phyloP scores from a whole-genome alignment of 2,888 invertebrate species.

The Cheilosia vulpina region DNA sequence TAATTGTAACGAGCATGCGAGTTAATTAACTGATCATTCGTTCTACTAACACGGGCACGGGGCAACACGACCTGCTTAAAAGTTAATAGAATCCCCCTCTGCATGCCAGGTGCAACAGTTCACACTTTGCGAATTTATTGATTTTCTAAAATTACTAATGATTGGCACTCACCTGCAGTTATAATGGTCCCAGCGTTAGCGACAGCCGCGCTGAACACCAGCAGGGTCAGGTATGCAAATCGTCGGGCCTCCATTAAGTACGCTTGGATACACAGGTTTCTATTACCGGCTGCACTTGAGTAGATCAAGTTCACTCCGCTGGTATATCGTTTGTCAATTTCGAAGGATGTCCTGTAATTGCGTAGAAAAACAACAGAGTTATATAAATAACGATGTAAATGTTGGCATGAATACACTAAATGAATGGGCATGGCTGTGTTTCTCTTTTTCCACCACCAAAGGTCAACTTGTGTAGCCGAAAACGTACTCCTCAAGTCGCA shows the following conservation, averaged over 20 bases:
- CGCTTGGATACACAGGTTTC: conserved; percentile 9
- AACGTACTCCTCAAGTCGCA: no score
- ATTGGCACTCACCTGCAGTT: conserved; percentile 66
- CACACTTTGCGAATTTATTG: conserved; percentile 32
- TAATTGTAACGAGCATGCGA: conserved; percentile 34
- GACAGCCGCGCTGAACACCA: conserved; percentile 20
- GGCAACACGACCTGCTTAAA: conserved; percentile 32
- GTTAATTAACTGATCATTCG: conserved; percentile 56
- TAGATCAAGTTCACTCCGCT: conserved; percentile 53
- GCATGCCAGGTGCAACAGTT: not conserved
- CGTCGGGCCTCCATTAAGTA: conserved; percentile 50
- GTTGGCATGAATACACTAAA: not conserved
- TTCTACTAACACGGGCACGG: conserved; percentile 40
- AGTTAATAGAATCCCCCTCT: not conserved
- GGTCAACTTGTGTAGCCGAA: no score
- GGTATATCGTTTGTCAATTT: conserved; percentile 11
- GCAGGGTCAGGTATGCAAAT: conserved; percentile 59
- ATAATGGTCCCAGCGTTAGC: conserved; percentile 59
- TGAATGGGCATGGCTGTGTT: not conserved
- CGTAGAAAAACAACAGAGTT: conserved; percentile 10
- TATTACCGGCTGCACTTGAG: conserved; percentile 42
- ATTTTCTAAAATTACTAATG: conserved; percentile 9
- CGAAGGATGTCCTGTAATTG: conserved; percentile 56
- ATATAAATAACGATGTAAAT: conserved; percentile 22
- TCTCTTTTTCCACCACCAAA: not conserved